Evolutionary conservation across 2,113 vertebrate genomes (phyloP), one percentile per base, ranked within the genome.

Genomic region (Trematocara unimaculatum): DNA sequence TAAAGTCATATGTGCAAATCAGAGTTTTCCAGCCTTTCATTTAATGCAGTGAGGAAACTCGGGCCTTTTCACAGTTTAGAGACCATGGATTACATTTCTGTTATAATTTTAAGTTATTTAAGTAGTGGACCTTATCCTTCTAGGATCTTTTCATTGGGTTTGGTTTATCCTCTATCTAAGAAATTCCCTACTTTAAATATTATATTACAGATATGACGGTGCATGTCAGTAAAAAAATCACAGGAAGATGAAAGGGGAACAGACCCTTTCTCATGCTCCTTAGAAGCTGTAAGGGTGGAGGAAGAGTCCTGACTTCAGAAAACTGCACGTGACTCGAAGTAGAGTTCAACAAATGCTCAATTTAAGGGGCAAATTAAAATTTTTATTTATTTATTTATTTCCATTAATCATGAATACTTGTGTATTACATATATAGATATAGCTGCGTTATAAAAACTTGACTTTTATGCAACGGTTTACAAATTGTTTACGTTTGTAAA

Each of bases 291-390:
- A 42, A 70, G 62, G 12, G 35, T 70, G 7, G n/a, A 15, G 0
- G 64, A 40, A 70, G 7, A 42, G n/a, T 23, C 35, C 35, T 42
- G 64, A 70, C 35, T 42, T 5, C n/a, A 70, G 35, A 70, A 70
- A 70, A 42, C 35, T 15, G 64, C n/a, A 70, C 9, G 0, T 42
- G 35, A 42, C n/a, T 42, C 3, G 0, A 70, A 70, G 62, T 40
- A 70, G n/a, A 70, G 35, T 70, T 38, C 11, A 67, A 67, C 0
- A 38, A 67, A 40, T 67, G n/a, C 18, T 67, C 33, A 2, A 4
- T 23, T 67, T 67, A 8, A 40, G 62, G 18, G 11, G 35, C 0
- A 5, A 67, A 67, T 67, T 11, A 10, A 2, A 4, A 0, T 0
- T 10, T 60, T 18, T 18, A 20, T 38, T 3, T 20, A n/a, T 62